Base-by-base conservation (phyloP, 1,140 invertebrate genomes). In the Rhysida immarginata region DNA sequence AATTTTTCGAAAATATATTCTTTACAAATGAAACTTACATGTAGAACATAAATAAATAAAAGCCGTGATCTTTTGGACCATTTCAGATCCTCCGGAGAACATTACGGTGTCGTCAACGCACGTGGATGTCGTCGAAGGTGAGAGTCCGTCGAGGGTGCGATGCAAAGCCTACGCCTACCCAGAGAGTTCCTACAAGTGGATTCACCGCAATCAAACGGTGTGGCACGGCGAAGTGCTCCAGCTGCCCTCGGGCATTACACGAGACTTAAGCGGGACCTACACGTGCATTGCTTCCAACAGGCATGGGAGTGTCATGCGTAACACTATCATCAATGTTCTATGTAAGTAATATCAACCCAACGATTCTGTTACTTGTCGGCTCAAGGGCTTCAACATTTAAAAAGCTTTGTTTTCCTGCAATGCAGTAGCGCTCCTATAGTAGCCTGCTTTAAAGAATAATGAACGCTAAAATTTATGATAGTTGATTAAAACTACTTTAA, bases 31-130 rank as follows among this genome's bases (percentile, higher is more conserved):
- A n/a, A n/a, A n/a, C n/a, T n/a, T n/a, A n/a, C n/a, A n/a, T n/a
- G n/a, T n/a, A n/a, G n/a, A n/a, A n/a, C n/a, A n/a, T n/a, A n/a
- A n/a, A n/a, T n/a, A n/a, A n/a, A n/a, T n/a, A n/a, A n/a, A n/a
- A n/a, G n/a, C n/a, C n/a, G n/a, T n/a, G n/a, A n/a, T n/a, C n/a
- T n/a, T n/a, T n/a, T n/a, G n/a, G n/a, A n/a, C n/a, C n/a, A n/a
- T n/a, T n/a, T n/a, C n/a, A 93, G 89, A 86, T 78, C 84, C 88
- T 55, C 89, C 89, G 2, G 84, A 89, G 65, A 82, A 87, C 62
- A 79, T 90, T 60, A 82, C 78, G 0, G 82, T 91, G 2, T 82
- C 81, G 0, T 78, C 80, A 13, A 74, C 71, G 42, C 70, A 78
- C 24, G 77, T 91, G 21, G 79, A 81, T 58, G 86, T 94, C 8